Conservation (phyloP, 2,888 invertebrate genomes). For the Stenodera caucasica region DNA sequence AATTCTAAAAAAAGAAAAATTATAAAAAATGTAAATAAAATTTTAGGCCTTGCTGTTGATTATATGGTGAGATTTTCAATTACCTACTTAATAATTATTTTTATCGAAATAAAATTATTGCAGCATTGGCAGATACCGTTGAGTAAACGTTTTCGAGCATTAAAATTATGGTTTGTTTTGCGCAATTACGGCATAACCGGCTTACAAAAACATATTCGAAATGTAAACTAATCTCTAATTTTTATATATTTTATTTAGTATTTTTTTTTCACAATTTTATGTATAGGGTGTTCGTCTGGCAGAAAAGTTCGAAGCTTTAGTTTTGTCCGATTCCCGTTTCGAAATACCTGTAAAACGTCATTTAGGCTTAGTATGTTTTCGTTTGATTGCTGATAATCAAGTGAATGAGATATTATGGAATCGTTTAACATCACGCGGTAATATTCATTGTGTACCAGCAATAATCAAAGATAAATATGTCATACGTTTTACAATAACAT, state of each 20-base stretch:
- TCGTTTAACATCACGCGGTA: slow-evolving; percentile 79
- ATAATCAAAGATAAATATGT: slow-evolving; percentile 75
- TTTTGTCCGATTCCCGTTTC: slow-evolving; percentile 71
- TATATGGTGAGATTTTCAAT: too few relatives aligned
- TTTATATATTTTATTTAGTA: too few relatives aligned
- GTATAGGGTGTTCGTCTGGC: too few relatives aligned
- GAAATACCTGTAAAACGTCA: slow-evolving; percentile 76
- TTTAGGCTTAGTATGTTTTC: slow-evolving; percentile 78
- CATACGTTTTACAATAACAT: slow-evolving; percentile 76
- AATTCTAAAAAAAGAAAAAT: too few relatives aligned
- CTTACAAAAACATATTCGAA: slow-evolving; percentile 79
- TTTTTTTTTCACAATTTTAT: too few relatives aligned
- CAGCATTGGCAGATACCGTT: slow-evolving; percentile 87
- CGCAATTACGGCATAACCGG: slow-evolving; percentile 80
- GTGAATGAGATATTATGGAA: slow-evolving; percentile 76
- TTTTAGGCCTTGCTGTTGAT: too few relatives aligned
- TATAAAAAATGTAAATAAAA: too few relatives aligned
- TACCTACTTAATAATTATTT: too few relatives aligned
- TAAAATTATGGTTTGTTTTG: slow-evolving; percentile 88
- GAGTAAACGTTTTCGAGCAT: slow-evolving; percentile 78
- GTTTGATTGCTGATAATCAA: slow-evolving; percentile 68
- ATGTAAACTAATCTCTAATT: too few relatives aligned
- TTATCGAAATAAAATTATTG: slow-evolving; percentile 69
- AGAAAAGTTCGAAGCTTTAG: slow-evolving; percentile 70
- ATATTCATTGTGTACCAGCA: slow-evolving; percentile 85